A percentile compares a stretch with the other conserved stretches of the same genome.
Conservation (phyloP, 2,888 invertebrate genomes). For the Drosophila testacea region DNA sequence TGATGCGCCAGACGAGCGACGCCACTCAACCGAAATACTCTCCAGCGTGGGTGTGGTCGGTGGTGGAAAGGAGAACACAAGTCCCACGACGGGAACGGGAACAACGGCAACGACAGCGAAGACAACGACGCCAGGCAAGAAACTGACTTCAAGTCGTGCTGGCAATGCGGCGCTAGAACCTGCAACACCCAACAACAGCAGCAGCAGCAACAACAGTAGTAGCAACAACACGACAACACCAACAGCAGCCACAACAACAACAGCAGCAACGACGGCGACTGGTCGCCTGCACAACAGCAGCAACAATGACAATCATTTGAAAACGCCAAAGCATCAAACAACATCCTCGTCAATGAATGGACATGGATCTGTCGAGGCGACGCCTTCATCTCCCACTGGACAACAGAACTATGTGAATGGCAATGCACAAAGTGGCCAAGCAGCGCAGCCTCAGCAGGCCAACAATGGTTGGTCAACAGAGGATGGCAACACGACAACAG, state of each 20-base stretch:
- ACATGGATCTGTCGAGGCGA: slow-evolving; percentile 48
- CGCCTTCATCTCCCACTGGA: slow-evolving; percentile 63
- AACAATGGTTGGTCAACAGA: slow-evolving; percentile 69
- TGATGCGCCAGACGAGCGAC: slow-evolving; percentile 77
- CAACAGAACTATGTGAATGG: slow-evolving; percentile 81
- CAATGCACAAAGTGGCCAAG: slow-evolving; percentile 66
- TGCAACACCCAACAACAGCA: slow-evolving; percentile 50
- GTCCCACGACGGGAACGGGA: slow-evolving; percentile 57
- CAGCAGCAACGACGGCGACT: slow-evolving; percentile 48
- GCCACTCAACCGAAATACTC: slow-evolving; percentile 84
- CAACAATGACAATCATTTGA: slow-evolving; percentile 73
- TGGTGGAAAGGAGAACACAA: slow-evolving; percentile 79
- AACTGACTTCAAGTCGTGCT: slow-evolving; percentile 42
- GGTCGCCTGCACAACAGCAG: slow-evolving; percentile 46
- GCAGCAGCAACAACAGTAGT: slow-evolving; percentile 32
- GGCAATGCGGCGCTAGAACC: slow-evolving; percentile 55
- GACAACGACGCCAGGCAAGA: slow-evolving; percentile 62
- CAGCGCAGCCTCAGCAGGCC: slow-evolving; percentile 65
- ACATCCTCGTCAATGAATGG: slow-evolving; percentile 53
- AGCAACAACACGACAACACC: slow-evolving; percentile 42
- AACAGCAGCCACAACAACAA: slow-evolving; percentile 26
- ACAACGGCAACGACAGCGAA: slow-evolving; percentile 35
- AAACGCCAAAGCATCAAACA: slow-evolving; percentile 80
- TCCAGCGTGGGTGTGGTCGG: slow-evolving; percentile 64
- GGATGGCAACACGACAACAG: slow-evolving; percentile 37